A percentile compares a stretch with the other conserved stretches of the same genome.
Conservation (phyloP, 2,113 vertebrate genomes). For the Phainopepla nitens region DNA sequence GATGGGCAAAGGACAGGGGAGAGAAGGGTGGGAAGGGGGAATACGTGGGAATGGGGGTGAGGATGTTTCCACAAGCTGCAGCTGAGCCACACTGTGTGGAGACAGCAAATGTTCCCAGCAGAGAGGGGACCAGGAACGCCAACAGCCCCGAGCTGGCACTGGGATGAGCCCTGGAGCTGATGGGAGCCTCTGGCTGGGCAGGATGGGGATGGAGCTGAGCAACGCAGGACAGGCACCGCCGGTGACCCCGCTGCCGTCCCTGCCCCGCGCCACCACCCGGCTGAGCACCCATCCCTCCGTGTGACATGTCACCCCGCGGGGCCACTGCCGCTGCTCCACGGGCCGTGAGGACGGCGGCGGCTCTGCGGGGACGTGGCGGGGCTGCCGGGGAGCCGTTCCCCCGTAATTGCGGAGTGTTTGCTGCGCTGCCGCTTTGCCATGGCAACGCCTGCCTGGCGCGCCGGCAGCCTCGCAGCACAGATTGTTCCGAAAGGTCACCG, state of each 20-base stretch:
- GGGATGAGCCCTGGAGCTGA: fast-evolving
- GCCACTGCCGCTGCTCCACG: background rate
- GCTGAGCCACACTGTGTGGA: background rate
- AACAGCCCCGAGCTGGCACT: background rate
- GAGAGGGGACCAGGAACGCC: background rate
- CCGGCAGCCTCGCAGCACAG: slow-evolving; percentile 4
- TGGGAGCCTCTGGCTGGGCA: background rate
- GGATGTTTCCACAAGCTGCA: background rate
- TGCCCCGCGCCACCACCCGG: background rate
- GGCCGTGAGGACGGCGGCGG: background rate
- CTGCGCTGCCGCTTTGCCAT: slow-evolving; percentile 46
- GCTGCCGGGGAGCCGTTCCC: background rate
- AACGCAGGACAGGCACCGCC: fast-evolving
- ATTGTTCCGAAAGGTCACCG: slow-evolving; percentile 58
- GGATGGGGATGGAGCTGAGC: background rate
- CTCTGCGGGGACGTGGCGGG: background rate
- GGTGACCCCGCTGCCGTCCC: background rate
- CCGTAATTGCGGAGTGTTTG: background rate
- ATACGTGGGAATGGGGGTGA: fast-evolving
- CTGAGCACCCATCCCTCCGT: background rate
- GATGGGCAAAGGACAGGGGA: background rate
- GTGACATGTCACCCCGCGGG: fast-evolving
- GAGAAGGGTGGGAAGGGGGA: background rate
- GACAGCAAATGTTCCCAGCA: background rate
- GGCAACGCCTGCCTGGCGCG: slow-evolving; percentile 55